A percentile compares a stretch with the other conserved stretches of the same genome.
Evolutionary conservation across 2,113 vertebrate species (phyloP).

Genomic region (Trichomycterus rosablanca): DNA sequence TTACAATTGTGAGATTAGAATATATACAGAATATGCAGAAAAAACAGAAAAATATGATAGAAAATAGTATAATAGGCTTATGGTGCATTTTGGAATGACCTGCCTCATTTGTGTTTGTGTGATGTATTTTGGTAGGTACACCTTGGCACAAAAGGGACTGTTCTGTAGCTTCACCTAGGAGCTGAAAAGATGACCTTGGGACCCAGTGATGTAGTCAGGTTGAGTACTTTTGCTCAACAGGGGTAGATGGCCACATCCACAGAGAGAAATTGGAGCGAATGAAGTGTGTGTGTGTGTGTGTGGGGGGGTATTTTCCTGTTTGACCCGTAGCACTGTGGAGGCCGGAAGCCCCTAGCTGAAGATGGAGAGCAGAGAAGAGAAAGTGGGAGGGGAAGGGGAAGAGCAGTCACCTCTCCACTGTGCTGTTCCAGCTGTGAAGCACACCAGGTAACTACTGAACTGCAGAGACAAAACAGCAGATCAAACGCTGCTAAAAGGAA

Average conservation of each 20-base stretch:
- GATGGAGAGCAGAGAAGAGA: not conserved
- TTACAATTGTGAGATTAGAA: too few relatives aligned
- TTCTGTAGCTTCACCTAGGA: constrained; percentile 25
- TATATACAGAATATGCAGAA: too few relatives aligned
- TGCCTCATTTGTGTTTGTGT: not conserved
- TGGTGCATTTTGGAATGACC: too few relatives aligned
- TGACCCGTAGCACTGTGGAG: constrained; percentile 35
- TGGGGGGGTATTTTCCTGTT: constrained; percentile 28
- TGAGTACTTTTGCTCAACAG: constrained; percentile 34
- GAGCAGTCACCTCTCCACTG: constrained; percentile 18
- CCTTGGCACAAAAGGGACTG: constrained; percentile 9
- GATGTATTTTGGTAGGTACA: constrained; percentile 1
- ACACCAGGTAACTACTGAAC: constrained; percentile 34
- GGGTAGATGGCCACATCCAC: constrained; percentile 31
- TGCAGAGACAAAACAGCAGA: constrained; percentile 39
- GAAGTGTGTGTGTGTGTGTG: constrained; percentile 3
- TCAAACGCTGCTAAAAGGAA: constrained; percentile 41
- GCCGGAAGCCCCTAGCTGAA: constrained; percentile 32
- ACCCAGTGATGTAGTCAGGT: constrained; percentile 28
- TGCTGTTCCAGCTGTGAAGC: constrained; percentile 32
- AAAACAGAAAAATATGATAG: too few relatives aligned
- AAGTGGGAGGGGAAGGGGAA: constrained; percentile 2
- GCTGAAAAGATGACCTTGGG: constrained; percentile 34
- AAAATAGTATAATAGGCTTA: too few relatives aligned
- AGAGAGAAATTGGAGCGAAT: constrained; percentile 10